A percentile compares a stretch with the other conserved stretches of the same genome.
Conservation (phyloP, 2,888 invertebrate species). For the Platerodrilus igneus region DNA sequence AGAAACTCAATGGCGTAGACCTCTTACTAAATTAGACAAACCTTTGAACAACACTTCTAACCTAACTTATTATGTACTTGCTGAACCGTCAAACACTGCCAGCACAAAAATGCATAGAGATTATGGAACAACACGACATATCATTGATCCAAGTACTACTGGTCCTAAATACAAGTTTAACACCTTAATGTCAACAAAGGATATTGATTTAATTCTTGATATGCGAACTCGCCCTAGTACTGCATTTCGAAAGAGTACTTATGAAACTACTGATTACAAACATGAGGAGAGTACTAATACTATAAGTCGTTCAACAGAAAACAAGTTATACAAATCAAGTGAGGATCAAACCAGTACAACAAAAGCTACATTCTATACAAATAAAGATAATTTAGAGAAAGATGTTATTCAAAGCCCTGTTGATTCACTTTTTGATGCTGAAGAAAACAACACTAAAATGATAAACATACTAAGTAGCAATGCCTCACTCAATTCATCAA, state of each 20-base stretch:
- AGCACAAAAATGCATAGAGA: constrained; percentile 32
- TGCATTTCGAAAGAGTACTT: constrained; percentile 19
- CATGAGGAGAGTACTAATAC: too few relatives aligned
- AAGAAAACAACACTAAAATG: too few relatives aligned
- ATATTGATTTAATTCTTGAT: constrained; percentile 9
- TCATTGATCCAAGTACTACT: constrained; percentile 31
- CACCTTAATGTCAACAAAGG: constrained; percentile 12
- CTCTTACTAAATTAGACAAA: constrained; percentile 11
- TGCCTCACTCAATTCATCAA: too few relatives aligned
- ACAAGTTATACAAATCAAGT: too few relatives aligned
- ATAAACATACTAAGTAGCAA: constrained; percentile 7
- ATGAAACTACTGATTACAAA: constrained; percentile 29
- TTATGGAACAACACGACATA: constrained; percentile 39
- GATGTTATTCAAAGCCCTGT: constrained; percentile 33
- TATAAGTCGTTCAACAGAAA: too few relatives aligned
- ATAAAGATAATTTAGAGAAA: constrained; percentile 23
- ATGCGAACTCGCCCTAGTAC: constrained; percentile 17
- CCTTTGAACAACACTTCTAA: constrained; percentile 13
- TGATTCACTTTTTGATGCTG: constrained; percentile 30
- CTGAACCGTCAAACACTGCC: constrained; percentile 33
- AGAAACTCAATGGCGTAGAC: constrained; percentile 38
- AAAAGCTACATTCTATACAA: constrained; percentile 24
- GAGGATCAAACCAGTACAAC: constrained; percentile 21
- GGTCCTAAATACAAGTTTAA: constrained; percentile 32
- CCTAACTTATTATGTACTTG: constrained; percentile 37